Percentiles rank a stretch among this genome's conserved stretches.
Evolutionary conservation across 2,797 vertebrate species (phyloP).

Genomic region (Lacerta viridis): DNA sequence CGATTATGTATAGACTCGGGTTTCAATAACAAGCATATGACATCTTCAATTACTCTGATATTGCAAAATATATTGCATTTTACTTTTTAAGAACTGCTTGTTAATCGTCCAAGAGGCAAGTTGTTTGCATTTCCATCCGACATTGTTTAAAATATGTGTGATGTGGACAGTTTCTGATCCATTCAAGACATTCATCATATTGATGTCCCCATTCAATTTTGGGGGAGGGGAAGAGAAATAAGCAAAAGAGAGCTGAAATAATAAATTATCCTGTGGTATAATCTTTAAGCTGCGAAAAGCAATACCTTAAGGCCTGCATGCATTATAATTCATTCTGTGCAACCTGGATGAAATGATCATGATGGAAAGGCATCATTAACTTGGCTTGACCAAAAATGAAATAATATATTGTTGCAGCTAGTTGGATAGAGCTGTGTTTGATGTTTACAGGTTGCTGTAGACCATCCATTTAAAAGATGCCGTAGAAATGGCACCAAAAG

Average conservation of each 20-base stretch:
- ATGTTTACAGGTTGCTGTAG: slow-evolving; percentile 19
- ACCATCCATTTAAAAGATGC: not conserved
- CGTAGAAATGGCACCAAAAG: not conserved
- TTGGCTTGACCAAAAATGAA: slow-evolving; percentile 24
- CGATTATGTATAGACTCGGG: slow-evolving; percentile 43
- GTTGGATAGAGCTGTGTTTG: slow-evolving; percentile 23
- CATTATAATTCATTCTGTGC: slow-evolving; percentile 22
- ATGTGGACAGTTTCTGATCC: slow-evolving; percentile 37
- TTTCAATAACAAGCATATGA: slow-evolving; percentile 50
- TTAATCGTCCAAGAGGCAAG: slow-evolving; percentile 60
- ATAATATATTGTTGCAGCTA: slow-evolving; percentile 20
- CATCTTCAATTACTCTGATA: slow-evolving; percentile 65
- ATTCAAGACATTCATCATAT: slow-evolving; percentile 50
- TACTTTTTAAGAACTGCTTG: slow-evolving; percentile 61
- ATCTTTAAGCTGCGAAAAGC: slow-evolving; percentile 49
- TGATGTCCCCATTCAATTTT: slow-evolving; percentile 20
- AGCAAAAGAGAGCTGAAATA: slow-evolving; percentile 38
- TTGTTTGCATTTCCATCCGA: slow-evolving; percentile 53
- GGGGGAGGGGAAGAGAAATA: slow-evolving; percentile 21
- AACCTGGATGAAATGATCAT: slow-evolving; percentile 29
- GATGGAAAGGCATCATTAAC: slow-evolving; percentile 49
- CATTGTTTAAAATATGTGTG: slow-evolving; percentile 33
- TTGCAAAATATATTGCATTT: slow-evolving; percentile 55
- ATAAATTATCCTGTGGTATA: slow-evolving; percentile 52
- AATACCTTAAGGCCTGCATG: slow-evolving; percentile 26